Evolutionary conservation across 2,113 vertebrate genomes (phyloP).

Genomic region (Brachirus orientalis): DNA sequence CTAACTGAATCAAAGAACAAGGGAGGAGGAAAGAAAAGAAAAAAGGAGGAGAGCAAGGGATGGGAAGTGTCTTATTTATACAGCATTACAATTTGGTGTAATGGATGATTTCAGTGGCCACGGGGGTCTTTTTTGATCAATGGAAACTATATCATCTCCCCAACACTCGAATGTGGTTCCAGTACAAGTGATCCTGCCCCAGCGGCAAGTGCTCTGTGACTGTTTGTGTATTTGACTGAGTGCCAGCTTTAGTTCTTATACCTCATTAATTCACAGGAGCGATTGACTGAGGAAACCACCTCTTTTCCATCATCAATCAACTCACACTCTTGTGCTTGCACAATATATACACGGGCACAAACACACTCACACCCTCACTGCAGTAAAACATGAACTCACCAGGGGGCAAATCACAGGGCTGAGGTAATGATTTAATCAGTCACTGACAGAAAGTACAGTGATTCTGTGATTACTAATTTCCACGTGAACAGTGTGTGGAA

Average conservation of each 20-base stretch:
- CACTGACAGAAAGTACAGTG: constrained; percentile 70
- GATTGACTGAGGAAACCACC: constrained; percentile 72
- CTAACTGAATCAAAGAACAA: constrained; percentile 54
- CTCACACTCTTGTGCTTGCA: constrained; percentile 10
- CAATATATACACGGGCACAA: constrained; percentile 7
- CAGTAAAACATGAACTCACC: constrained; percentile 52
- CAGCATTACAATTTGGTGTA: constrained; percentile 49
- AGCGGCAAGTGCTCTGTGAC: constrained; percentile 35
- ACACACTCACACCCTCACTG: neutral
- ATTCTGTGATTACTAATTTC: constrained; percentile 68
- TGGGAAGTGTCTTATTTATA: constrained; percentile 52
- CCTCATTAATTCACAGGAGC: constrained; percentile 78
- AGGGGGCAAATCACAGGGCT: constrained; percentile 43
- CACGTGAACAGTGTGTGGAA: constrained; percentile 23
- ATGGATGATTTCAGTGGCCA: constrained; percentile 53
- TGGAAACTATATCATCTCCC: constrained; percentile 55
- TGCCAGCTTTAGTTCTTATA: constrained; percentile 73
- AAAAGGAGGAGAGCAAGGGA: constrained; percentile 31
- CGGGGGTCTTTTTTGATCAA: constrained; percentile 45
- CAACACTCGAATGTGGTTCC: constrained; percentile 61
- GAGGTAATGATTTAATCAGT: constrained; percentile 78
- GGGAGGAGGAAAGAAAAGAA: constrained; percentile 23
- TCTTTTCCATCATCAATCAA: constrained; percentile 75
- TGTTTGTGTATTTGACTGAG: constrained; percentile 62
- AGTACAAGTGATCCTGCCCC: constrained; percentile 42